Percentiles rank a stretch among this genome's conserved stretches.
Conservation (phyloP, 2,888 invertebrate genomes). For the Polydrusus tereticollis region DNA sequence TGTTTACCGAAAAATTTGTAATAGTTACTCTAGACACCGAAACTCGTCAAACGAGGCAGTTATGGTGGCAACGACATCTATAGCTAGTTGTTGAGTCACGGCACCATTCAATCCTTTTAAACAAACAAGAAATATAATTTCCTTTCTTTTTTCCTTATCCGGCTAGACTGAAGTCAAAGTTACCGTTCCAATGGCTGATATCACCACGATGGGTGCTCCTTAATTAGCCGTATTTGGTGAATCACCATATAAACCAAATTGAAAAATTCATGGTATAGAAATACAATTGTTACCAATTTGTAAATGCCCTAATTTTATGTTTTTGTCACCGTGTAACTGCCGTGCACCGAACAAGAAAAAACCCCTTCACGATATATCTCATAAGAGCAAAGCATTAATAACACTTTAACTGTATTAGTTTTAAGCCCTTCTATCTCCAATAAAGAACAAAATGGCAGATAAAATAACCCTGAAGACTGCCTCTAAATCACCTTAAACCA, state of each 20-base stretch:
- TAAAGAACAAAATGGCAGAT: not conserved
- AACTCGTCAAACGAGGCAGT: too few relatives aligned
- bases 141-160: not conserved
- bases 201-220: not conserved
- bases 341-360: not conserved
- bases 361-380: not conserved
- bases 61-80: not conserved
- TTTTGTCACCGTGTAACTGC: too few relatives aligned
- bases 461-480: not conserved
- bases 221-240: not conserved
- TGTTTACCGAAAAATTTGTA: too few relatives aligned
- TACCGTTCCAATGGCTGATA: conserved; percentile 6
- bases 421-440: not conserved
- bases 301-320: too few relatives aligned
- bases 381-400: not conserved
- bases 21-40: too few relatives aligned
- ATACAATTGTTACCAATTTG: too few relatives aligned
- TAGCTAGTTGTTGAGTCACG: conserved; percentile 5
- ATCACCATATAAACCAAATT: not conserved
- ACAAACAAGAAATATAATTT: not conserved
- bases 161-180: not conserved
- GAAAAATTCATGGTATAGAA: not conserved
- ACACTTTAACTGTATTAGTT: not conserved
- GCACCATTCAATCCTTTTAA: not conserved
- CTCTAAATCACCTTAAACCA: not conserved